phyloP scores from a whole-genome alignment of 2,797 vertebrate species.

The Morus bassanus region DNA sequence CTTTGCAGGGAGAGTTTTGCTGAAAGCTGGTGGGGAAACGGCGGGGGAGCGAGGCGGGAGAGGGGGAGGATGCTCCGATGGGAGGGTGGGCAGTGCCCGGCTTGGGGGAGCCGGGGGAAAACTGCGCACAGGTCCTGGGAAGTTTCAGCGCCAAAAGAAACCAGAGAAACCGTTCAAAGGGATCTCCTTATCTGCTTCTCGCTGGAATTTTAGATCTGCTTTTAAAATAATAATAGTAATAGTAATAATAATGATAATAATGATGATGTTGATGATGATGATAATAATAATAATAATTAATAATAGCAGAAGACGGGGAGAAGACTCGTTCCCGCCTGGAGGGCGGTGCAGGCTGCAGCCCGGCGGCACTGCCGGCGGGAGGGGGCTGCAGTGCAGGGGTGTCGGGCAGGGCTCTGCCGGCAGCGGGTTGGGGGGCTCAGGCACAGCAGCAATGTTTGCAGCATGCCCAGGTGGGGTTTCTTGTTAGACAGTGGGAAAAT shows the following conservation, averaged over 20 bases:
- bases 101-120: not conserved
- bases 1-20: not conserved
- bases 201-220: conserved; percentile 28
- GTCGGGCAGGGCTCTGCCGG: not conserved
- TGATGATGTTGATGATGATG: too few relatives aligned
- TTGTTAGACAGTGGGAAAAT: not conserved
- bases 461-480: not conserved
- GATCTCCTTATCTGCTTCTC: conserved; percentile 54
- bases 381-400: not conserved
- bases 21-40: not conserved
- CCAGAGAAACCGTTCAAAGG: conserved; percentile 70
- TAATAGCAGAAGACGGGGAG: not conserved
- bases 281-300: too few relatives aligned
- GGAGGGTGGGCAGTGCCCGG: not conserved
- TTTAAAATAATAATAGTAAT: not conserved
- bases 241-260: too few relatives aligned
- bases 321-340: not conserved
- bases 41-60: not conserved
- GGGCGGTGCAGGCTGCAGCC: not conserved
- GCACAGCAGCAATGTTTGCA: not conserved
- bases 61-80: not conserved
- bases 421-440: not conserved
- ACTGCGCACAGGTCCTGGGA: not conserved
- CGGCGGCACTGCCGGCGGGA: not conserved
- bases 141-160: conserved; percentile 70